phyloP scores from a whole-genome alignment of 1,140 invertebrate species.

The Sycophila sp. region DNA sequence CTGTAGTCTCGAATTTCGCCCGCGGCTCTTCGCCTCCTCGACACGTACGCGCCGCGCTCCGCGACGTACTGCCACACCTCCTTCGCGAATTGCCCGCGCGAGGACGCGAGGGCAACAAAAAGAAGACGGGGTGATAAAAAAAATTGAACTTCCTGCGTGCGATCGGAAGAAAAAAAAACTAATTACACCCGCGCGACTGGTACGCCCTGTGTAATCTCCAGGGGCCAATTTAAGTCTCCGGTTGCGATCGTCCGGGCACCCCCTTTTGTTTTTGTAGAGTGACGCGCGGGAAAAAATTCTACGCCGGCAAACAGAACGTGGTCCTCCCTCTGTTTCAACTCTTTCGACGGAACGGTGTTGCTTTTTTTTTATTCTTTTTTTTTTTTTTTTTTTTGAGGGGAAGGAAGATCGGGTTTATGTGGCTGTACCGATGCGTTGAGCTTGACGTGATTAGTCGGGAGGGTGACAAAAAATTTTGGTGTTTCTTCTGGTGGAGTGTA shows the following conservation, averaged over 20 bases:
- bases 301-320: no score
- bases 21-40: background rate
- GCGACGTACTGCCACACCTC: background rate
- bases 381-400: no score
- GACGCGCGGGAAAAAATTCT: background rate
- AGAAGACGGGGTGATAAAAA: background rate
- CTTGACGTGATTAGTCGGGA: no score
- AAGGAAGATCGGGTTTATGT: no score
- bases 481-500: no score
- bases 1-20: slow-evolving; percentile 7
- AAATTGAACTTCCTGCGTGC: background rate
- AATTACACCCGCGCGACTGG: background rate
- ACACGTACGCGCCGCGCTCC: no score
- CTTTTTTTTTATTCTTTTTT: no score
- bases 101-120: background rate
- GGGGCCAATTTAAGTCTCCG: slow-evolving; percentile 12
- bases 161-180: slow-evolving; percentile 23
- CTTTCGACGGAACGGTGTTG: no score
- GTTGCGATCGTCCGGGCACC: slow-evolving; percentile 9
- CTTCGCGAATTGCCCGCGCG: background rate
- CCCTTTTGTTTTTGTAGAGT: background rate
- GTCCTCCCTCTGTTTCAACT: no score
- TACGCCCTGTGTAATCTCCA: slow-evolving; percentile 11
- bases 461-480: no score
- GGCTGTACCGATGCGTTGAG: no score